Evolutionary conservation across 2,888 invertebrate species (phyloP).

Genomic region (Rotaria magnacalcarata): DNA sequence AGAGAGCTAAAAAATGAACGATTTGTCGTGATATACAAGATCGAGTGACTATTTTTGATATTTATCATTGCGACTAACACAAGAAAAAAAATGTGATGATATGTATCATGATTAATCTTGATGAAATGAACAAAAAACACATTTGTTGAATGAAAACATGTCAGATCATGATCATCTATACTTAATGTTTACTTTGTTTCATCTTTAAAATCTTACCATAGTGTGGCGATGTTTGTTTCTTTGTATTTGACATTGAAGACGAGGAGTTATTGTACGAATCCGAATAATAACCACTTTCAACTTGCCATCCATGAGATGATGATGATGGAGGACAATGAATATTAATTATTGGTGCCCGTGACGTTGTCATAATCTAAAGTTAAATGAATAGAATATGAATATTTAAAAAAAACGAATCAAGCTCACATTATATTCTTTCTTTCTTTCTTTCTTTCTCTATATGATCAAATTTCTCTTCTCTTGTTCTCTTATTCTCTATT

Average conservation of each 20-base stretch:
- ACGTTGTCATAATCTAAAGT: constrained; percentile 15
- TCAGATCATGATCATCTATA: background rate
- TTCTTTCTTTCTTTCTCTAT: background rate
- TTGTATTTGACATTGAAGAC: background rate
- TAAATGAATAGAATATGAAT: background rate
- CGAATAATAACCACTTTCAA: constrained; percentile 11
- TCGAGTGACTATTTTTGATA: background rate
- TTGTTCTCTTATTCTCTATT: background rate
- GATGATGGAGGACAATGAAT: constrained; percentile 13
- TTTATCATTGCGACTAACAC: background rate
- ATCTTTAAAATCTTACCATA: background rate
- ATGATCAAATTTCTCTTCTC: constrained; percentile 22
- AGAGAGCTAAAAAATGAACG: background rate
- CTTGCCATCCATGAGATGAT: background rate
- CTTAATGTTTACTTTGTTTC: background rate
- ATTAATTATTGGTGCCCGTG: constrained; percentile 9
- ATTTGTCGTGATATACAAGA: background rate
- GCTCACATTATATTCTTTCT: background rate
- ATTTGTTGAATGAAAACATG: constrained; percentile 3
- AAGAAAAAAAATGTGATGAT: background rate
- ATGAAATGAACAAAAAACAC: background rate
- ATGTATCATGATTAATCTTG: constrained; percentile 8
- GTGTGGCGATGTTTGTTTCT: background rate
- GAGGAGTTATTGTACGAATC: constrained; percentile 13
- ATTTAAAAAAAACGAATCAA: background rate